Percentiles rank a stretch among this genome's conserved stretches.
Conservation (phyloP, 2,113 vertebrate species). For the Ginglymostoma cirratum region DNA sequence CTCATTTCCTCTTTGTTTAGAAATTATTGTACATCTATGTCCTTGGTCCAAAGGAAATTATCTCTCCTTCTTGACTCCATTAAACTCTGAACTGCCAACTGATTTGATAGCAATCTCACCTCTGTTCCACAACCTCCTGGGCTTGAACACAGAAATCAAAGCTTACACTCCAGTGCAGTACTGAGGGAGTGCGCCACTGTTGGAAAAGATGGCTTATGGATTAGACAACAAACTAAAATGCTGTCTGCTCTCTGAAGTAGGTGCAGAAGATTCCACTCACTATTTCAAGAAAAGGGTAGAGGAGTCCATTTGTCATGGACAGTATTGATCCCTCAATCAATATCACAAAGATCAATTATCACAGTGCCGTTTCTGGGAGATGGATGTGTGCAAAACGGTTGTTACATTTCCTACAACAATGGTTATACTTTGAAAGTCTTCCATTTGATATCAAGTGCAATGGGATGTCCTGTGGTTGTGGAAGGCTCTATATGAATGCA, state of each 20-base stretch:
- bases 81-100: neutral
- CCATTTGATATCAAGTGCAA: neutral
- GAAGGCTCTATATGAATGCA: neutral
- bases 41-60: neutral
- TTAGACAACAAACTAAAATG: neutral
- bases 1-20: neutral
- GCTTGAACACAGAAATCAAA: neutral
- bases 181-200: neutral
- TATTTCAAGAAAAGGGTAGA: too few species aligned
- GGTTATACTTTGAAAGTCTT: neutral
- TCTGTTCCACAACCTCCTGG: neutral
- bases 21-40: neutral
- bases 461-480: neutral
- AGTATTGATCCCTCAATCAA: neutral
- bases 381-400: neutral
- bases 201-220: neutral
- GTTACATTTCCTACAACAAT: neutral
- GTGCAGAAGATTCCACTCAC: neutral
- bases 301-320: neutral
- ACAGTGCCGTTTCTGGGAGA: neutral
- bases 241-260: neutral
- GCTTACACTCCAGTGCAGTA: neutral
- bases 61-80: neutral
- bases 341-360: neutral
- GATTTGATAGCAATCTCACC: neutral